Evolutionary conservation across 2,888 invertebrate genomes (phyloP).

Genomic region (Cactoblastis cactorum): DNA sequence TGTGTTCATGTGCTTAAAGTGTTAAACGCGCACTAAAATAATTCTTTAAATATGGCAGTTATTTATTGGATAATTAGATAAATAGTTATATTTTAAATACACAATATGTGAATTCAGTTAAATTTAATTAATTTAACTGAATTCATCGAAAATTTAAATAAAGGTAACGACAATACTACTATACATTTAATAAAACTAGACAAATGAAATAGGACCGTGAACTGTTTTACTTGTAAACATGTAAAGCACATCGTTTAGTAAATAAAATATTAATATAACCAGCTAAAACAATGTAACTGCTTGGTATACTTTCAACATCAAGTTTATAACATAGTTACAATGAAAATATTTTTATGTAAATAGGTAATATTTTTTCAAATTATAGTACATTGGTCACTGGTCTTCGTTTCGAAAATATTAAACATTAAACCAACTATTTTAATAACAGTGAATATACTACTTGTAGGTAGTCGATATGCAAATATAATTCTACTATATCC

Average conservation of each 20-base stretch:
- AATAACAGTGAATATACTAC: too few relatives aligned
- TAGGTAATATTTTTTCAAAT: not conserved
- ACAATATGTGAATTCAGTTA: too few relatives aligned
- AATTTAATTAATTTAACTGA: too few relatives aligned
- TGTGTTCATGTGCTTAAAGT: constrained; percentile 4
- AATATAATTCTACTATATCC: too few relatives aligned
- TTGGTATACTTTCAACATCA: not conserved
- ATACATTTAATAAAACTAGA: too few relatives aligned
- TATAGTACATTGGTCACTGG: not conserved
- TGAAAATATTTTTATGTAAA: not conserved
- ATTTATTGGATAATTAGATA: not conserved
- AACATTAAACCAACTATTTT: not conserved
- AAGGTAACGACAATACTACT: too few relatives aligned
- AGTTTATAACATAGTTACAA: not conserved
- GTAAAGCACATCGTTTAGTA: too few relatives aligned
- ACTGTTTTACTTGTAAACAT: not conserved
- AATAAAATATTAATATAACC: not conserved
- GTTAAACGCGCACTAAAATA: not conserved
- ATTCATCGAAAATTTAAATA: too few relatives aligned
- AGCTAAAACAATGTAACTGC: not conserved
- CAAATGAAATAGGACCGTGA: not conserved
- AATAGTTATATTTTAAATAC: not conserved
- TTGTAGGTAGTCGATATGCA: too few relatives aligned
- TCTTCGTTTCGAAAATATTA: not conserved
- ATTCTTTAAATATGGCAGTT: constrained; percentile 1